phyloP scores from a whole-genome alignment of 2,113 vertebrate genomes.

The Ellobius talpinus region DNA sequence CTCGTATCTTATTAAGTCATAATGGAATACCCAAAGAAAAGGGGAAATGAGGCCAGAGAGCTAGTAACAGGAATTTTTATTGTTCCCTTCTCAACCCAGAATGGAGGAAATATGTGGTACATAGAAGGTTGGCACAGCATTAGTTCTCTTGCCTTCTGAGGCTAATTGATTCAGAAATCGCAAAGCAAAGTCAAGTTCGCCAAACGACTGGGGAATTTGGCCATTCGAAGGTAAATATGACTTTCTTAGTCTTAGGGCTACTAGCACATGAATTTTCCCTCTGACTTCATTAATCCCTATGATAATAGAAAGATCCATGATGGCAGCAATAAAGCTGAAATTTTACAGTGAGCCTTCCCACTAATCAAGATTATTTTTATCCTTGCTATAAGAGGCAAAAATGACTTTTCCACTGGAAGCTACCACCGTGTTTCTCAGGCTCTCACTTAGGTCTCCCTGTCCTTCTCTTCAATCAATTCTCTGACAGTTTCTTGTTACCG shows the following conservation, averaged over 20 bases:
- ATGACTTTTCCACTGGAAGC: background rate
- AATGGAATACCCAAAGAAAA: background rate
- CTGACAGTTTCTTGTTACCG: background rate
- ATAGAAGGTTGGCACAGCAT: background rate
- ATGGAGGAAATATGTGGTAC: background rate
- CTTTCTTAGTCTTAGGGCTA: background rate
- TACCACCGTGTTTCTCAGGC: background rate
- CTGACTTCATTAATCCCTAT: background rate
- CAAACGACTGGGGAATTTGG: background rate
- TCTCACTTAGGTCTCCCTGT: background rate
- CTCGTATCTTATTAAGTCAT: background rate
- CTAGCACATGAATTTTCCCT: conserved; percentile 27
- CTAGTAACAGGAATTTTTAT: conserved; percentile 2
- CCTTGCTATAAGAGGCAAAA: background rate
- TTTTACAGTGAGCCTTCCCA: background rate
- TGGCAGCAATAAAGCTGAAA: background rate
- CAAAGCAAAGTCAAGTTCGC: background rate
- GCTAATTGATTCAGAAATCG: conserved; percentile 2
- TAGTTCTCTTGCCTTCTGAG: background rate
- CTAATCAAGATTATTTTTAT: background rate
- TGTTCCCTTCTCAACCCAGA: background rate
- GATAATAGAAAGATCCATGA: background rate
- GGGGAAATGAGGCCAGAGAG: background rate
- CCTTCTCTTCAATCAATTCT: background rate
- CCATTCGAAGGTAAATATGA: background rate